phyloP scores from a whole-genome alignment of 2,113 vertebrate species.

The Semnornis frantzii region DNA sequence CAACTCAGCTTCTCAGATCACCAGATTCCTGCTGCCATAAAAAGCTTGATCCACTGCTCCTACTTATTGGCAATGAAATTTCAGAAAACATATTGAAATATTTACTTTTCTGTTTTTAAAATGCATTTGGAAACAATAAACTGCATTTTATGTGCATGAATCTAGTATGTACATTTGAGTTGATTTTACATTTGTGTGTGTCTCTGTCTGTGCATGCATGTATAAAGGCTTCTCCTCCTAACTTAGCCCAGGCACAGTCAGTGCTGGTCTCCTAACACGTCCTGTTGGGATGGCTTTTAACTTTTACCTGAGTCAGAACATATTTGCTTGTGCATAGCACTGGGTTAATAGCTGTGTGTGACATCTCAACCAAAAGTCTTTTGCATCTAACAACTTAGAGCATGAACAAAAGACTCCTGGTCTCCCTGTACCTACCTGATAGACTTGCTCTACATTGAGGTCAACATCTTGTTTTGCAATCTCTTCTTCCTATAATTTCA shows the following conservation, averaged over 20 bases:
- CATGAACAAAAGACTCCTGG: not conserved
- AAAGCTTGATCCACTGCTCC: not conserved
- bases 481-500: not conserved
- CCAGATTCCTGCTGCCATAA: not conserved
- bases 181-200: accelerated
- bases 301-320: not conserved
- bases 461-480: not conserved
- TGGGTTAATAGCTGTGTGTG: not conserved
- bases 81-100: not conserved
- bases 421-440: not conserved
- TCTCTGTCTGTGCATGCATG: accelerated
- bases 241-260: not conserved
- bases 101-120: not conserved
- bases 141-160: not conserved
- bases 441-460: not conserved
- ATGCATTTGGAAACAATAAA: not conserved
- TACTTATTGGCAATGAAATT: not conserved
- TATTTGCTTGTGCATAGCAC: not conserved
- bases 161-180: not conserved
- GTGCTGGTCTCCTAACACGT: not conserved
- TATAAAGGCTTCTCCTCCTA: not conserved
- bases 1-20: accelerated
- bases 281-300: not conserved
- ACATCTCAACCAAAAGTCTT: not conserved
- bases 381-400: not conserved